Evolutionary conservation across 2,888 invertebrate genomes (phyloP).

Genomic region (Linhomoeus sp.): DNA sequence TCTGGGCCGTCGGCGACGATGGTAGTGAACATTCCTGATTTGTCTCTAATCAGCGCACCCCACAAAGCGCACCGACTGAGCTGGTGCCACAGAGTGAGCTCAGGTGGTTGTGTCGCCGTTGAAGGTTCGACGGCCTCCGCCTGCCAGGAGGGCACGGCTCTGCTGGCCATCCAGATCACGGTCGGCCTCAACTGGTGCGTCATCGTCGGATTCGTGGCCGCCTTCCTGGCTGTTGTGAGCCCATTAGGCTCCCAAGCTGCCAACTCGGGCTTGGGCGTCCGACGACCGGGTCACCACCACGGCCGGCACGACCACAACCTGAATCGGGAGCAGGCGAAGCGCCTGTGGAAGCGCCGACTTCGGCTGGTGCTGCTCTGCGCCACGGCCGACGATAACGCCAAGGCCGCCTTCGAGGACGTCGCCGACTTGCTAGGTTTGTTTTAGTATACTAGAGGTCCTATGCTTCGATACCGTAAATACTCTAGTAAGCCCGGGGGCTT

Average conservation of each 20-base stretch:
- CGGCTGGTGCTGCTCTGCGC: slow-evolving; percentile 2
- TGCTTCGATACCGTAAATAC: too few species aligned
- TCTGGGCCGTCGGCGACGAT: slow-evolving; percentile 31
- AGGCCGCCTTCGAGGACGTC: slow-evolving; percentile 29
- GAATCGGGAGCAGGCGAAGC: not conserved
- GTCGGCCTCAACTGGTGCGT: slow-evolving; percentile 63
- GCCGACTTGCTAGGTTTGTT: slow-evolving; percentile 51
- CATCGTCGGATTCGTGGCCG: slow-evolving; percentile 49
- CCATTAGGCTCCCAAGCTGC: slow-evolving; percentile 61
- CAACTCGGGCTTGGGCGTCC: slow-evolving; percentile 22
- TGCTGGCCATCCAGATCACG: slow-evolving; percentile 36
- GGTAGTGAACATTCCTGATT: too few species aligned
- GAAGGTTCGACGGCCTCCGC: too few species aligned
- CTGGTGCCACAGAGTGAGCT: too few species aligned
- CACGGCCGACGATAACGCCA: slow-evolving; percentile 15
- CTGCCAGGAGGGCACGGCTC: too few species aligned
- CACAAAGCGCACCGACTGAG: too few species aligned
- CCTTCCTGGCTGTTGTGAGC: slow-evolving; percentile 57
- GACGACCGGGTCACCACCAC: slow-evolving; percentile 6
- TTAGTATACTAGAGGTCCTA: slow-evolving; percentile 27
- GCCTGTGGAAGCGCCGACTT: slow-evolving; percentile 11
- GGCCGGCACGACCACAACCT: slow-evolving; percentile 2
- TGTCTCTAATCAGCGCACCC: too few species aligned
- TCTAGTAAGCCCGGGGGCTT: too few species aligned
- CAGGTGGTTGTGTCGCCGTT: too few species aligned